Evolutionary conservation across 1,140 invertebrate species (phyloP), one percentile per base, ranked within the genome.

Genomic region (Platorchestia sp.): DNA sequence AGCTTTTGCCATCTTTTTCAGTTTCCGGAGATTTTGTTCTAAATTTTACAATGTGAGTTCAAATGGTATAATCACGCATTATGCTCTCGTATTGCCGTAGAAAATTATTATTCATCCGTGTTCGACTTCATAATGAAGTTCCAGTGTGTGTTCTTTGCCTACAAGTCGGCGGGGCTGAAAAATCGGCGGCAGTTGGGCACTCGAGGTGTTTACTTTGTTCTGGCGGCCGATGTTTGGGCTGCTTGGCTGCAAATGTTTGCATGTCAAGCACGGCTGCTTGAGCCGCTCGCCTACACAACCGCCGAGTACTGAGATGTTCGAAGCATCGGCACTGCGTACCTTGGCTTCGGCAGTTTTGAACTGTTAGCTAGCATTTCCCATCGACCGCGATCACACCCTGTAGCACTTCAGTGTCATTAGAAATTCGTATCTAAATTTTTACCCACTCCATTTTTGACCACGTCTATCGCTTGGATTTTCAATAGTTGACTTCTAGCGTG

Each of bases 211-310:
- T 89, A 44, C n/a, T 89, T 41, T 89, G n/a, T 41, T 41, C 41
- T 42, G 87, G 87, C 87, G 41, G 43, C 87, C 43, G 41, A 16
- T 89, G 87, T 89, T 89, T 89, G 87, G 87, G n/a, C 87, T 89
- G 87, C 87, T 44, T 44, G 41, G 42, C 87, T 89, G 87, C 87
- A 89, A 89, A 89, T 89, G 87, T 89, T 89, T 89, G 87, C 41
- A 41, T 89, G 87, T 89, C 87, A 89, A 89, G 87, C 87, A 89
- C 87, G 87, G 87, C 87, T 89, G 87, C 87, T 89, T 89, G 87
- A 89, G 36, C 14, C 87, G 14, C 43, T 89, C 22, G n/a, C 87
- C n/a, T 42, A 89, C 87, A 89, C 87, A 89, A 75, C 59, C 14
- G 59, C 59, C 27, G 27, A 22, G 59, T 75, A 75, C 59, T n/a